Evolutionary conservation across 2,113 vertebrate genomes (phyloP).

Genomic region (Vulpes vulpes): DNA sequence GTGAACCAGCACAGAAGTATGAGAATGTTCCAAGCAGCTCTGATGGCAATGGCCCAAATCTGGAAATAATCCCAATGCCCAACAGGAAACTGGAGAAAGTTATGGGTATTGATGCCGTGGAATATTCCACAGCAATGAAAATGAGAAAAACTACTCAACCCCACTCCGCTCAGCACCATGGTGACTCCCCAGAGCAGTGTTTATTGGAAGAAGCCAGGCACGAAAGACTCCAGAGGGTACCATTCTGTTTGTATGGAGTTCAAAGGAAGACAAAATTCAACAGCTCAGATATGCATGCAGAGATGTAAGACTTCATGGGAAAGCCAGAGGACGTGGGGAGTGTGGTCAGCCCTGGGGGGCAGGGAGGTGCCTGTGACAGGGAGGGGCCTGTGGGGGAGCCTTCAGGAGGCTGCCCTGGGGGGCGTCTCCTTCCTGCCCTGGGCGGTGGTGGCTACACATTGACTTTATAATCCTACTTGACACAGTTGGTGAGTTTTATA

Average conservation of each 20-base stretch:
- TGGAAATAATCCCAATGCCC: not conserved
- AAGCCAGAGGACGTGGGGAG: not conserved
- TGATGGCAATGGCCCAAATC: not conserved
- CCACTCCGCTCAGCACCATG: rapidly evolving
- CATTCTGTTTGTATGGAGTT: not conserved
- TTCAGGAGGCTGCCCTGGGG: not conserved
- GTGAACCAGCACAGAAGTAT: not conserved
- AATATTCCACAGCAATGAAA: not conserved
- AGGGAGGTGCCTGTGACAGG: rapidly evolving
- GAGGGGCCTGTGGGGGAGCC: not conserved
- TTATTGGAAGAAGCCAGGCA: not conserved
- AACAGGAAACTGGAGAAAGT: not conserved
- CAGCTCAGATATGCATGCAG: not conserved
- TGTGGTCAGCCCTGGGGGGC: not conserved
- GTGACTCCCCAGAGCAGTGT: rapidly evolving
- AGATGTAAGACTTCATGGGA: not conserved
- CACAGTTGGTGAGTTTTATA: not conserved
- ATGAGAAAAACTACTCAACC: not conserved
- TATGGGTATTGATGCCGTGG: rapidly evolving
- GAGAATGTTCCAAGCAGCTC: not conserved
- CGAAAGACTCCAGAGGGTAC: rapidly evolving
- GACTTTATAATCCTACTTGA: not conserved
- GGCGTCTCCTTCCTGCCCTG: not conserved
- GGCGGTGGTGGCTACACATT: not conserved
- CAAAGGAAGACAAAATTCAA: not conserved